These are phyloP conservation scores for Agelastica alni DNA, from an alignment of 2,888 invertebrate species.

Conservation along the genomic window DNA sequence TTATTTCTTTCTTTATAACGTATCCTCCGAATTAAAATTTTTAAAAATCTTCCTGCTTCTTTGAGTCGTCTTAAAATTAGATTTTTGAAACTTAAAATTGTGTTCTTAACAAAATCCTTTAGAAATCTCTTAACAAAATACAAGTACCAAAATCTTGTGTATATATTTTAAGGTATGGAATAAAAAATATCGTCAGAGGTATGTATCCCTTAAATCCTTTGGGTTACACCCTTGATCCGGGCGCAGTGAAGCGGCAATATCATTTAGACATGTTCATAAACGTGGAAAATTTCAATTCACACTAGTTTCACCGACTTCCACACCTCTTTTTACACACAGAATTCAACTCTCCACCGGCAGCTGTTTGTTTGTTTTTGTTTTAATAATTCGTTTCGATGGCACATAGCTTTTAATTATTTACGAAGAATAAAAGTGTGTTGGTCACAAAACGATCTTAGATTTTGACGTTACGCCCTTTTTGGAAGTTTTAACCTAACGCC, in stretches of 20 bases:
- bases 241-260: constrained; percentile 43
- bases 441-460: constrained; percentile 24
- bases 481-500: constrained; percentile 8
- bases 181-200: no score
- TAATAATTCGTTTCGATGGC: constrained; percentile 29
- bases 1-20: no score
- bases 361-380: constrained; percentile 39
- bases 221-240: constrained; percentile 16
- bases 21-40: no score
- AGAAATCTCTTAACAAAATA: no score
- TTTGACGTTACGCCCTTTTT: constrained; percentile 26
- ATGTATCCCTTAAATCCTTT: background rate
- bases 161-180: no score
- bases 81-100: no score
- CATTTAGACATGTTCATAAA: constrained; percentile 46
- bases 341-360: constrained; percentile 39
- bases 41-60: no score
- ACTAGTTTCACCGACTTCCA: constrained; percentile 31
- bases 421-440: constrained; percentile 21
- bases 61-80: no score
- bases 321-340: constrained; percentile 39
- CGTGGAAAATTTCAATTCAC: constrained; percentile 43
- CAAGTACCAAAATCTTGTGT: no score
- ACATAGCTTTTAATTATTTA: constrained; percentile 32
- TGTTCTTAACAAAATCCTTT: no score